A percentile compares a stretch with the other conserved stretches of the same genome.
phyloP scores from a whole-genome alignment of 2,888 invertebrate genomes.

The Lumbricus terrestris region DNA sequence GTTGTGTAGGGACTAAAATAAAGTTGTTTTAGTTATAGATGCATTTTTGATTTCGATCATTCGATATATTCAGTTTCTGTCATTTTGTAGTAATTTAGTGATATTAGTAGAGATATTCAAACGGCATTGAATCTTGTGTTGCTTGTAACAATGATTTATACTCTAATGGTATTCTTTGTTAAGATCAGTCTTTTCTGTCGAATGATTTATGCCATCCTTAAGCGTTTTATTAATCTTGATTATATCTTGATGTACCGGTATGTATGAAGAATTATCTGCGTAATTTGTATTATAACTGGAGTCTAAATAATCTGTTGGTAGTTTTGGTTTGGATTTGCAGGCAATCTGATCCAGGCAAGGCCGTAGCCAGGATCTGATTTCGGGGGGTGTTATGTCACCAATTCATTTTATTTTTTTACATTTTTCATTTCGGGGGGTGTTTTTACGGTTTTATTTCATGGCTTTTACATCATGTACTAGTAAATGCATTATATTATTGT shows the following conservation, averaged over 20 bases:
- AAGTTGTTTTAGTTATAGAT: neutral
- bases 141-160: neutral
- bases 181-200: neutral
- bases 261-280: neutral
- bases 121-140: neutral
- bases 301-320: neutral
- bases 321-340: neutral
- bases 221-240: neutral
- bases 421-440: too few species aligned
- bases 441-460: too few species aligned
- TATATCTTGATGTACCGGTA: neutral
- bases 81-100: neutral
- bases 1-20: neutral
- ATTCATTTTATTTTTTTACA: too few species aligned
- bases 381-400: too few species aligned
- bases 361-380: too few species aligned
- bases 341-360: neutral
- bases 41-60: neutral
- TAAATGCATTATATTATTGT: too few species aligned
- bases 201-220: neutral
- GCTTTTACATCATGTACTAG: too few species aligned
- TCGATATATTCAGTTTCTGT: neutral
- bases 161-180: neutral
- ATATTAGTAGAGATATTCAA: neutral
- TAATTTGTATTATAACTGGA: neutral